A percentile compares a stretch with the other conserved stretches of the same genome.
phyloP scores from a whole-genome alignment of 2,797 vertebrate species.

The Perodicticus potto region DNA sequence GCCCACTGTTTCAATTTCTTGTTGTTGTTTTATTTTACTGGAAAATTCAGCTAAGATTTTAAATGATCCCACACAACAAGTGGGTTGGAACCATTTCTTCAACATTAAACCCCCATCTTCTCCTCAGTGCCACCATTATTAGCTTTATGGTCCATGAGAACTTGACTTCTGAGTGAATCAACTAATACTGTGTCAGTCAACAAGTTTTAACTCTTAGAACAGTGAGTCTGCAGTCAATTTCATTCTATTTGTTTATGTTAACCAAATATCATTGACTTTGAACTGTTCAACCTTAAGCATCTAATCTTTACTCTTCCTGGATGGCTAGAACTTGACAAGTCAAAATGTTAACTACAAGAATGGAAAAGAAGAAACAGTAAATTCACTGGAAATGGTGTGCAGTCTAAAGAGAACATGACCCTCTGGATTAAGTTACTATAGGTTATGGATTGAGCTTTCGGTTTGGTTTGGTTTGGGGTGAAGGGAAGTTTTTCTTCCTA shows the following conservation, averaged over 20 bases:
- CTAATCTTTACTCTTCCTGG: conserved; percentile 70
- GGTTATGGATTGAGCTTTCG: conserved; percentile 69
- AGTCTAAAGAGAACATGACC: conserved; percentile 84
- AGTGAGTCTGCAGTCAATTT: conserved; percentile 28
- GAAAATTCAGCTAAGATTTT: conserved; percentile 33
- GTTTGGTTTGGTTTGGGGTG: conserved; percentile 71
- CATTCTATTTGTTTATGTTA: conserved; percentile 63
- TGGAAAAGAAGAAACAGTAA: conserved; percentile 83
- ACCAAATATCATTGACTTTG: conserved; percentile 73
- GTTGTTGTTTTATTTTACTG: conserved; percentile 35
- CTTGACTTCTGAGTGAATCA: conserved; percentile 53
- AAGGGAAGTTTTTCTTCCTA: conserved; percentile 67
- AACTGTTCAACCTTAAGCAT: conserved; percentile 73
- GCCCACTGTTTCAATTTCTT: not conserved
- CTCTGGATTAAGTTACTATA: conserved; percentile 84
- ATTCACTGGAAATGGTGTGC: conserved; percentile 84
- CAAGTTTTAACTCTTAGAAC: conserved; percentile 44
- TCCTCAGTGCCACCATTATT: not conserved
- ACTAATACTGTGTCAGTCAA: not conserved
- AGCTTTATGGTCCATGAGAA: conserved; percentile 53
- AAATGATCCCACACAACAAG: not conserved
- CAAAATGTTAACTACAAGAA: conserved; percentile 73
- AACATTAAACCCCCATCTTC: not conserved
- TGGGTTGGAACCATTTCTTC: conserved; percentile 54
- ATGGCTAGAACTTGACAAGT: conserved; percentile 77